Evolutionary conservation across 2,888 invertebrate genomes (phyloP), one percentile per base, ranked within the genome.

Genomic region (Mythimna albipuncta): DNA sequence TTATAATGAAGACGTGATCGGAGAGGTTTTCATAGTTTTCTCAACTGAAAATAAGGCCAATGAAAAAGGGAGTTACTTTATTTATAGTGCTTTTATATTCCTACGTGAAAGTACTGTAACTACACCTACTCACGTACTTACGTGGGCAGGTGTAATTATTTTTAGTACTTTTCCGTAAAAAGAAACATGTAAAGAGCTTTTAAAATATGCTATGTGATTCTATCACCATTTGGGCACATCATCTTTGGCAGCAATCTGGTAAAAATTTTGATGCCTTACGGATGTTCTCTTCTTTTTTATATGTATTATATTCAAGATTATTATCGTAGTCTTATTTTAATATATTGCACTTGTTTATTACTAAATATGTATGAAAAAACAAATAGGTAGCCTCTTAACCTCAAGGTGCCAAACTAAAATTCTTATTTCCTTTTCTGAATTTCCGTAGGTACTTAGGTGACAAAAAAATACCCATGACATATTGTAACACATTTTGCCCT

Each of bases 1-100:
- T 77, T 77, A 58, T n/a, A 67, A 62, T 67, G 59, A 64, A 59
- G 13, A 50, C 13, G 32, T 9, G 21, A 13, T 50, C 9, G 11
- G 32, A 47, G 35, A 0, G 13, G 4, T 52, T 32, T 21, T 47
- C 3, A 38, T 38, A 6, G 19, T 47, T 38, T 44, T 58, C 7
- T 44, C 1, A 1, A 44, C 3, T 47, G 35, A 2, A 59, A 54
- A 59, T 38, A 3, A 6, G 6, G 2, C 54, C 21, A 54, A 21
- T 54, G 10, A 5, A 21, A 54, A 21, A 5, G 9, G 0, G n/a
- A 52, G 7, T 21, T 54, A 21, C 54, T 11, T 54, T 21, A 52
- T 11, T 54, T 21, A 52, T 9, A 54, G 21, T 21, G 54, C 11
- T 52, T 52, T n/a, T 47, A 47, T 47, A 19, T 6, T 16, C 19